A percentile compares a stretch with the other conserved stretches of the same genome.
These are phyloP conservation scores for Macrotrachela quadricornifera DNA, from an alignment of 1,140 invertebrate genomes.

Conservation along the genomic window DNA sequence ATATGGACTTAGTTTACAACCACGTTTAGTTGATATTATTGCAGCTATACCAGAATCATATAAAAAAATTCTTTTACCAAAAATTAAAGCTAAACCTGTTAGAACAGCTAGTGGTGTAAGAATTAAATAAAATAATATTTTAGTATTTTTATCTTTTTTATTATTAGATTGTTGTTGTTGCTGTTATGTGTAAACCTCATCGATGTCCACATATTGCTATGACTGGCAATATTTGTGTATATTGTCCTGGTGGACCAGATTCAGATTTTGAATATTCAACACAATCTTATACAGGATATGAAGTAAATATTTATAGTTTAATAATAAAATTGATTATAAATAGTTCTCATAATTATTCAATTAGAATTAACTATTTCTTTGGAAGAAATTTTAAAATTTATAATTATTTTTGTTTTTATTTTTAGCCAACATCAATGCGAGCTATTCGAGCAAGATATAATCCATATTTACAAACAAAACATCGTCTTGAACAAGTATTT, in stretches of 20 bases:
- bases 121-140: constrained; percentile 8
- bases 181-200: constrained; percentile 98
- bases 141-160: not conserved
- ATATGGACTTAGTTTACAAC: constrained; percentile 75
- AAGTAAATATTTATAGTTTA: constrained; percentile 32
- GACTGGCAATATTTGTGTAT: constrained; percentile 95
- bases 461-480: constrained; percentile 79
- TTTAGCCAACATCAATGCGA: constrained; percentile 77
- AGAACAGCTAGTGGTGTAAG: constrained; percentile 82
- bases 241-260: constrained; percentile 95
- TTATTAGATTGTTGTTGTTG: constrained; percentile 77
- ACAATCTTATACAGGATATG: constrained; percentile 99
- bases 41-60: constrained; percentile 80
- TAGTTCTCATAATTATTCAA: no score
- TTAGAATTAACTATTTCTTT: no score
- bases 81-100: constrained; percentile 82
- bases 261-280: constrained; percentile 99
- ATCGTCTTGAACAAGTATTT: constrained; percentile 57
- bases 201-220: constrained; percentile 96
- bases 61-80: constrained; percentile 64
- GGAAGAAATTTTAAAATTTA: no score
- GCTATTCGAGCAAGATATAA: constrained; percentile 90
- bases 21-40: constrained; percentile 85
- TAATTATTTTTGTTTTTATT: no score
- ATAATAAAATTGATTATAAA: no score